Evolutionary conservation across 2,888 invertebrate genomes (phyloP), one percentile per base, ranked within the genome.

Genomic region (Schrankia costaestrigalis): DNA sequence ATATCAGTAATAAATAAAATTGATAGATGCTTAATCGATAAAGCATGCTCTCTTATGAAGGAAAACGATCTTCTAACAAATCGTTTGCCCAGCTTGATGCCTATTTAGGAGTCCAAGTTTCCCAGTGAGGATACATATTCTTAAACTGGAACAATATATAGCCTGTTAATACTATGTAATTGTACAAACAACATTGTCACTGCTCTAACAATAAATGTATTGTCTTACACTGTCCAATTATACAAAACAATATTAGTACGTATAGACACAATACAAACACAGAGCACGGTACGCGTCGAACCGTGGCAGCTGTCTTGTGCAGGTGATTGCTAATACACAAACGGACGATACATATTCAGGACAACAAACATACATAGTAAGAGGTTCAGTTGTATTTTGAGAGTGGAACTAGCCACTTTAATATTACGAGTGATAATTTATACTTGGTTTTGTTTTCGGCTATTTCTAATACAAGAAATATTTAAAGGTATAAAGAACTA

Each of bases 251-350:
- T 37, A 37, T 41, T 56, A 48, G 46, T 33, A 29, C 10, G 25
- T 28, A 15, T 21, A 29, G 24, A 38, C 41, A 35, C 32, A 18
- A 40, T 26, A 38, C 39, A 38, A 40, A 45, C 38, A 36, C 30
- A 22, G 30, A 24, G 35, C 13, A 25, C 30, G 26, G 31, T 12
- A 30, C 35, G 40, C 46, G 44, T 46, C 27, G 51, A 39, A 39
- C 24, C 51, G 28, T 36, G 46, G 37, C 37, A 41, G 35, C 46
- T 54, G 58, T 57, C 56, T 55, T 46, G 39, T 52, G 45, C 58
- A 57, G 55, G 46, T 56, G 56, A 53, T 53, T 43, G 54, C 41
- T 46, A 57, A 54, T 57, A 57, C 51, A 52, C 58, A 57, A 42
- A 44, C 42, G 42, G 41, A 45, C 26, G 33, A 21, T 32, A 46